phyloP scores from a whole-genome alignment of 2,113 vertebrate genomes.

The Melierax canorus region DNA sequence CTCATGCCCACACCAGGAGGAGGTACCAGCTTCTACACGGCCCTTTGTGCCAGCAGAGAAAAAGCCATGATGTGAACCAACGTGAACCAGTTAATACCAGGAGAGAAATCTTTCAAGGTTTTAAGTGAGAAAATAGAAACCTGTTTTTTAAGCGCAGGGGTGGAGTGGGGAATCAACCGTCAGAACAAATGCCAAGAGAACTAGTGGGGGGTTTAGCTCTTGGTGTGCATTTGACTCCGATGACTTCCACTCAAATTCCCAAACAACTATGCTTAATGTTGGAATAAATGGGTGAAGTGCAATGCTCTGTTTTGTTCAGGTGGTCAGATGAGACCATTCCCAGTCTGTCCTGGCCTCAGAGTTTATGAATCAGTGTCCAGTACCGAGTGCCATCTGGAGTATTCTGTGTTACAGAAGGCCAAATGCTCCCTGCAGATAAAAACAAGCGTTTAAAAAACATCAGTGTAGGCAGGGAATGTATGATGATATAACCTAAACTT shows the following conservation, averaged over 20 bases:
- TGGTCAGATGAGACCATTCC: background rate
- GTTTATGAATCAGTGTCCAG: background rate
- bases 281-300: background rate
- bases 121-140: background rate
- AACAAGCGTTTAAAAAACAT: background rate
- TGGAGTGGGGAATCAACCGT: background rate
- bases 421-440: background rate
- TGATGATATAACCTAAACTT: background rate
- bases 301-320: background rate
- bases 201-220: background rate
- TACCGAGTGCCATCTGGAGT: background rate
- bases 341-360: background rate
- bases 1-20: background rate
- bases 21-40: background rate
- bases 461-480: background rate
- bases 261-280: background rate
- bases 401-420: background rate
- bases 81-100: background rate
- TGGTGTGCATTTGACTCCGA: background rate
- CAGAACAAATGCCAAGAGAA: background rate
- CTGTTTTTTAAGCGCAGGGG: rapidly evolving
- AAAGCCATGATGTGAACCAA: background rate
- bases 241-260: background rate
- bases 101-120: background rate
- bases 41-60: background rate